A percentile compares a stretch with the other conserved stretches of the same genome.
These are phyloP conservation scores for Ostrea denselamellosa DNA, from an alignment of 1,140 invertebrate genomes.

Conservation along the genomic window DNA sequence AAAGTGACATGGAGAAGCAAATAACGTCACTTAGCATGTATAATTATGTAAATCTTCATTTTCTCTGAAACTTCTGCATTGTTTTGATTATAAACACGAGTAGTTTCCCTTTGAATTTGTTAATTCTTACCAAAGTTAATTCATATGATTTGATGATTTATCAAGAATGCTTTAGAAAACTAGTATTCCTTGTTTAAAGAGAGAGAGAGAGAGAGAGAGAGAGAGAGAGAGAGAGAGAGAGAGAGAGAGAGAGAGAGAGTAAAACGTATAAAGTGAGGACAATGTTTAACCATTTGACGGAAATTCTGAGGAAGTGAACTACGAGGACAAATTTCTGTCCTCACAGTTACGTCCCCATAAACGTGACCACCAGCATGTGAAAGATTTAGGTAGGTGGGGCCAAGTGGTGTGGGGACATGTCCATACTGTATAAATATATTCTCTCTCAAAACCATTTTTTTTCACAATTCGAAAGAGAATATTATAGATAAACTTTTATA, in stretches of 20 bases:
- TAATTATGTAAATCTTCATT: background rate
- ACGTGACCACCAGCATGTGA: background rate
- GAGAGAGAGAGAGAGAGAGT: background rate
- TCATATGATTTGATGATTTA: background rate
- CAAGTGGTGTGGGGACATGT: too few species aligned
- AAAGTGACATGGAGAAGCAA: background rate
- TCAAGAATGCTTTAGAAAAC: background rate
- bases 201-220: conserved; percentile 15
- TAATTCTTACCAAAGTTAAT: background rate
- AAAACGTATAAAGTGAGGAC: too few species aligned
- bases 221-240: conserved; percentile 9
- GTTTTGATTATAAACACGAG: background rate
- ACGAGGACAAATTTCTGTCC: too few species aligned
- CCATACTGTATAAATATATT: too few species aligned
- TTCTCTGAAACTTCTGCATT: background rate
- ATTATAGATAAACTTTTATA: too few species aligned
- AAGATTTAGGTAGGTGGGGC: too few species aligned
- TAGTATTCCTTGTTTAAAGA: background rate
- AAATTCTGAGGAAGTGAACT: too few species aligned
- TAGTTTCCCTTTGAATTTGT: background rate
- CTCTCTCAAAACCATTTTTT: too few species aligned
- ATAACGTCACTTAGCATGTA: background rate
- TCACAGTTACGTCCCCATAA: too few species aligned
- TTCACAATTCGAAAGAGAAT: too few species aligned
- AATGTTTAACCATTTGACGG: too few species aligned